phyloP scores from a whole-genome alignment of 2,113 vertebrate genomes.

The Pongo abelii region DNA sequence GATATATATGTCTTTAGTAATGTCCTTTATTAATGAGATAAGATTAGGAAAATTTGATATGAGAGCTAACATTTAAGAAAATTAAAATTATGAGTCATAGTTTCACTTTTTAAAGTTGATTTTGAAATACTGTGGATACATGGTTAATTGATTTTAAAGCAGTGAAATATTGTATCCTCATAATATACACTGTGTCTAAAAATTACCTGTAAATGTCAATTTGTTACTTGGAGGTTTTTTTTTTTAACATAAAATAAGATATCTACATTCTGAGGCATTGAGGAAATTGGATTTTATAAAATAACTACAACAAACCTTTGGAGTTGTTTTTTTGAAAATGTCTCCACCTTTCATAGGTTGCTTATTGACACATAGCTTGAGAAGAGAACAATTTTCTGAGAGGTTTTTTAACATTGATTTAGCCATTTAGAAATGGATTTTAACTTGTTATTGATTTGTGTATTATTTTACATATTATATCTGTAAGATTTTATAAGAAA shows the following conservation, averaged over 20 bases:
- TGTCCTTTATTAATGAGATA: slow-evolving; percentile 9
- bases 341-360: not conserved
- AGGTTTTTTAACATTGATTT: slow-evolving; percentile 28
- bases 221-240: not conserved
- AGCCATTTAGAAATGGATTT: not conserved
- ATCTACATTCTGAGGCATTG: not conserved
- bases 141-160: not conserved
- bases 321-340: not conserved
- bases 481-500: not conserved
- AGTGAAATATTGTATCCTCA: not conserved
- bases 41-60: not conserved
- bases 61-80: not conserved
- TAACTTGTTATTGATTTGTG: not conserved
- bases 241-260: not conserved
- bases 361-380: not conserved
- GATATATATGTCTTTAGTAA: not conserved
- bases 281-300: not conserved
- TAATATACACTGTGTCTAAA: not conserved
- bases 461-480: slow-evolving; percentile 1
- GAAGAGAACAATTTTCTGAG: not conserved
- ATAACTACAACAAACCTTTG: not conserved
- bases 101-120: not conserved
- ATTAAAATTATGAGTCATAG: slow-evolving; percentile 13
- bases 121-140: not conserved
- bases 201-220: not conserved